Percentiles rank a stretch among this genome's conserved stretches.
These are phyloP conservation scores for Agrotis puta DNA, from an alignment of 2,888 invertebrate genomes.

Conservation along the genomic window DNA sequence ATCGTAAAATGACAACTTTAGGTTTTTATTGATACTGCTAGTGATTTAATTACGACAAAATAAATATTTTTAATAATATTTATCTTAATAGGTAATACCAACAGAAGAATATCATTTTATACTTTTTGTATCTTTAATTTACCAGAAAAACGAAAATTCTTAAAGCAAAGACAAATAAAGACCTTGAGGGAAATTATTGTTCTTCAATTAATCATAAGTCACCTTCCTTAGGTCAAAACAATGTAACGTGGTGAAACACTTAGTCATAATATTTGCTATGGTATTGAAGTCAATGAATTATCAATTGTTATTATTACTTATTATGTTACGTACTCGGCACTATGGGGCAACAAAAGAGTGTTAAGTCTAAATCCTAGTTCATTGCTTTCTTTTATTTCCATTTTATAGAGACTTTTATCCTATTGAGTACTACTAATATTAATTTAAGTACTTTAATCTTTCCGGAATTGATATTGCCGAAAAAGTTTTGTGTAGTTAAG, in stretches of 20 bases:
- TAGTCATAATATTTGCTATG: constrained; percentile 34
- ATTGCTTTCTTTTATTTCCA: neutral
- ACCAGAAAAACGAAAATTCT: constrained; percentile 7
- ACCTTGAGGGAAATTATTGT: constrained; percentile 10
- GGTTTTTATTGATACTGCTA: neutral
- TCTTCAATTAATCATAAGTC: constrained; percentile 45
- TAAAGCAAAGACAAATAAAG: constrained; percentile 20
- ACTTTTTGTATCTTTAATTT: neutral
- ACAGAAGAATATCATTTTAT: no score
- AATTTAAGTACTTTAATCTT: no score
- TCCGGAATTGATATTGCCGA: no score
- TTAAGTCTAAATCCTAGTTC: constrained; percentile 1
- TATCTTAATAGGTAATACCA: no score
- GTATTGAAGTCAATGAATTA: constrained; percentile 41
- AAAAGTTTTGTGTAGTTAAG: no score
- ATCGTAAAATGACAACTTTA: neutral
- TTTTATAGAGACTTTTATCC: no score
- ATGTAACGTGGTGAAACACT: constrained; percentile 3
- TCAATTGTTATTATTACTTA: constrained; percentile 42
- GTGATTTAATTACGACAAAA: neutral
- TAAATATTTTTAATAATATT: neutral
- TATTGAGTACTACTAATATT: no score
- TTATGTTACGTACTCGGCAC: constrained; percentile 26
- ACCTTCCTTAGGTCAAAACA: constrained; percentile 51
- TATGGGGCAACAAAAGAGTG: neutral